Evolutionary conservation across 1,140 invertebrate species (phyloP).

Genomic region (Drosophila pachea): DNA sequence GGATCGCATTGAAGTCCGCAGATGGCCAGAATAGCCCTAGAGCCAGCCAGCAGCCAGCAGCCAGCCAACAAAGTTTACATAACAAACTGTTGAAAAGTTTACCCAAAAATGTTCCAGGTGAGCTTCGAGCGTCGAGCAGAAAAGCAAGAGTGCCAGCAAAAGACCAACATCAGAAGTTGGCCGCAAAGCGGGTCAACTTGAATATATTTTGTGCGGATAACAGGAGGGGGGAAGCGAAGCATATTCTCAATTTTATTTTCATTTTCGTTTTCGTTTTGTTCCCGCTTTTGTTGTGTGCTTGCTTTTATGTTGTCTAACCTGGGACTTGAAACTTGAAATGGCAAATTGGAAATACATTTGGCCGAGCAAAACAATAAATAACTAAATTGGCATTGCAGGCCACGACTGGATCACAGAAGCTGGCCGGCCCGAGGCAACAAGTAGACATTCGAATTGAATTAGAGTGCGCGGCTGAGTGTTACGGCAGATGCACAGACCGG

Average conservation of each 20-base stretch:
- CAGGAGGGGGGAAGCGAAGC: conserved; percentile 14
- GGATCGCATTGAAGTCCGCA: conserved; percentile 30
- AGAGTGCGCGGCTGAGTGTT: conserved; percentile 5
- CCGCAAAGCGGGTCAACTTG: conserved; percentile 50
- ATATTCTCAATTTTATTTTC: conserved; percentile 20
- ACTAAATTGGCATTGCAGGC: conserved; percentile 32
- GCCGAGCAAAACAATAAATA: conserved; percentile 35
- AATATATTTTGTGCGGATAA: conserved; percentile 30
- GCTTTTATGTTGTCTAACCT: conserved; percentile 1
- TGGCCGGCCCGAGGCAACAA: conserved; percentile 25
- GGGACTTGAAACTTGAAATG: conserved; percentile 68
- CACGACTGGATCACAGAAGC: conserved; percentile 52
- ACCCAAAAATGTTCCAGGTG: conserved; percentile 62
- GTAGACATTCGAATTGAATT: conserved; percentile 56
- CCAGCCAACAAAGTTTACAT: conserved; percentile 51
- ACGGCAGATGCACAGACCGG: conserved; percentile 10
- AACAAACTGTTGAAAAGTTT: conserved; percentile 68
- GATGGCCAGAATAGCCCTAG: conserved; percentile 16
- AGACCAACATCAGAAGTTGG: conserved; percentile 59
- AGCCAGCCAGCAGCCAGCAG: no score
- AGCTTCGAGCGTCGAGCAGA: conserved; percentile 40
- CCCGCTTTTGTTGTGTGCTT: conserved; percentile 31
- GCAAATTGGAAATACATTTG: conserved; percentile 58
- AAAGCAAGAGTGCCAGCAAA: conserved; percentile 19
- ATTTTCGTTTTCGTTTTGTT: conserved; percentile 1